Percentiles rank a stretch among this genome's conserved stretches.
Evolutionary conservation across 2,888 invertebrate genomes (phyloP).

Genomic region (Monopis laevigella): DNA sequence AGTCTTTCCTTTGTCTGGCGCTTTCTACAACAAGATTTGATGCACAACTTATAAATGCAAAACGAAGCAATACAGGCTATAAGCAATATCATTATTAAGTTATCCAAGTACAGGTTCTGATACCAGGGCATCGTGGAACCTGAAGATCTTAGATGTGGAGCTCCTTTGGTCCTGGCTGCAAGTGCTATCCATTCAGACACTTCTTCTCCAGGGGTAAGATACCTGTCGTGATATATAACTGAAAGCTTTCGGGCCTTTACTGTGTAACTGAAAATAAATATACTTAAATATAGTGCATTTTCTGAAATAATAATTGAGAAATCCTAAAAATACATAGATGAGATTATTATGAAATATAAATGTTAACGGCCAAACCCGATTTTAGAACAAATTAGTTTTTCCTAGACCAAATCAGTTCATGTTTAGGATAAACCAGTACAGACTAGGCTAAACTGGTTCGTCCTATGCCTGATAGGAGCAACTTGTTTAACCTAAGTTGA

Average conservation of each 20-base stretch:
- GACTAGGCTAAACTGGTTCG: no score
- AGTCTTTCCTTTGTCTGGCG: neutral
- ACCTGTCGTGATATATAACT: constrained; percentile 1
- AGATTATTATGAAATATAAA: no score
- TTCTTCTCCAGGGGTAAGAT: neutral
- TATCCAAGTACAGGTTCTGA: neutral
- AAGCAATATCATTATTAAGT: neutral
- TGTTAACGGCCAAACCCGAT: no score
- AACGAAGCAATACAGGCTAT: neutral
- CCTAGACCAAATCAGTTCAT: no score
- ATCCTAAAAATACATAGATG: no score
- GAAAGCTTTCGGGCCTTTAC: neutral
- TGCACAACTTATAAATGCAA: neutral
- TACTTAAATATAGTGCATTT: no score
- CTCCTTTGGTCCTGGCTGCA: neutral
- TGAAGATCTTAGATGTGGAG: neutral
- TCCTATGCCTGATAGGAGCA: no score
- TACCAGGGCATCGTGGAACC: constrained; percentile 4
- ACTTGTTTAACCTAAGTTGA: no score
- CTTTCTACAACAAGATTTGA: neutral
- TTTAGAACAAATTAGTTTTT: no score
- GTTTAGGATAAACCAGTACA: no score
- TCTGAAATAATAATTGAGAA: no score
- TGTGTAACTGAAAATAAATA: constrained; percentile 6
- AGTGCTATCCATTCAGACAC: constrained; percentile 6